phyloP scores from a whole-genome alignment of 1,140 invertebrate species.

The Pectinophora gossypiella region DNA sequence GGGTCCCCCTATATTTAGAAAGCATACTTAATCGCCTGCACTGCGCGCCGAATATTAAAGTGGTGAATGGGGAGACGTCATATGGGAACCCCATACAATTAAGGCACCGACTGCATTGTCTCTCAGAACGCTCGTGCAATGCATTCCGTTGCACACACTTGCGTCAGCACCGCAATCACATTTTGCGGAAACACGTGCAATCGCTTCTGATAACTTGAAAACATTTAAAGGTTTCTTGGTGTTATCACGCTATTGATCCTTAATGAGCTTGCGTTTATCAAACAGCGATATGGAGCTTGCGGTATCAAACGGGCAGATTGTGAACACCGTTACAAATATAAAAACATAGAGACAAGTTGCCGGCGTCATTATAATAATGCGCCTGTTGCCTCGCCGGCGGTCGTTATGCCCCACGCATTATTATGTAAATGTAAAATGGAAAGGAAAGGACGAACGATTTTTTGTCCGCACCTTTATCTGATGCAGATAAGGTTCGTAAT shows the following conservation, averaged over 20 bases:
- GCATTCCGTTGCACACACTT: neutral
- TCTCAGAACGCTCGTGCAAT: slow-evolving; percentile 28
- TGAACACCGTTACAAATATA: slow-evolving; percentile 31
- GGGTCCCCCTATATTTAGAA: slow-evolving; percentile 60
- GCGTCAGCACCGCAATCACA: too few relatives aligned
- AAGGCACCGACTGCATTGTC: slow-evolving; percentile 48
- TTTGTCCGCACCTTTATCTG: slow-evolving; percentile 49
- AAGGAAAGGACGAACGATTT: slow-evolving; percentile 51
- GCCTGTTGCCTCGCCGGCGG: slow-evolving; percentile 39
- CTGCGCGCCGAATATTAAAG: slow-evolving; percentile 63
- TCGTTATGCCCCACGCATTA: slow-evolving; percentile 64
- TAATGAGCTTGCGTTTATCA: too few relatives aligned
- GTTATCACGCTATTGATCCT: too few relatives aligned
- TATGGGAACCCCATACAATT: slow-evolving; percentile 56
- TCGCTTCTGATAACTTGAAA: too few relatives aligned
- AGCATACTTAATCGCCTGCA: slow-evolving; percentile 64
- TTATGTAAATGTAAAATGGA: slow-evolving; percentile 68
- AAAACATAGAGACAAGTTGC: slow-evolving; percentile 35
- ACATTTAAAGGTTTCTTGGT: too few relatives aligned
- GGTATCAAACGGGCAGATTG: slow-evolving; percentile 8
- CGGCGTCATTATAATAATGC: slow-evolving; percentile 51
- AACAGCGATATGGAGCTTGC: too few relatives aligned
- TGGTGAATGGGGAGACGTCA: slow-evolving; percentile 63
- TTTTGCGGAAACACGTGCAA: too few relatives aligned
- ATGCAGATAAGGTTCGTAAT: slow-evolving; percentile 62